Base-by-base conservation (phyloP, 2,888 invertebrate species). In the Apodemia duryi region DNA sequence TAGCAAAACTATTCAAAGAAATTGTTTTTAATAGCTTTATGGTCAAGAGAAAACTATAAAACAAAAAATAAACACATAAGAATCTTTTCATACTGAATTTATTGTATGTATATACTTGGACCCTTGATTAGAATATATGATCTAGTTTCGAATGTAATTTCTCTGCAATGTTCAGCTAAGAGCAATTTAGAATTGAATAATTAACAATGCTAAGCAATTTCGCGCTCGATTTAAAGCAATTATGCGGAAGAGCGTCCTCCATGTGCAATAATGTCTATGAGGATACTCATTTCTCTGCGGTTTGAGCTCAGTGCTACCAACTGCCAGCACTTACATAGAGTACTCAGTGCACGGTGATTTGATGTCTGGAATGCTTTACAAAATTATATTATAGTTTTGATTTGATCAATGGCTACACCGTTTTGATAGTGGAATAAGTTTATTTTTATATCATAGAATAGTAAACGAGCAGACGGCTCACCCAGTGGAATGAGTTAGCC, bases 191-290 rank as follows among this genome's bases (percentile, higher is more conserved):
- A 57, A 32, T 57, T 57, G 29, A 57, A 57, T 46, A 46, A 46
- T 57, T 57, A 57, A 57, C 54, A 57, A 57, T 57, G 54, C 29
- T 6, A 11, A 13, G 29, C 54, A 29, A 57, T 57, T 57, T 32
- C 11, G 54, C 29, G 54, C 54, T 57, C 54, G 54, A 57, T 57
- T 57, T 57, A 57, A 57, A 57, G 9, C 54, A 57, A 57, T 57
- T 57, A 57, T 49, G 32, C 11, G 29, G 29, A 57, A 29, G 57
- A 32, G 57, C 32, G 46, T 57, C 29, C 29, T 57, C 57, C 54
- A 29, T 54, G 54, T 54, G 54, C 54, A 54, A 28, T 54, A 54
- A 57, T 32, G 29, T 29, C 46, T 49, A 49, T n/a, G 46, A n/a
- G 11, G 46, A 49, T 49, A 49, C 46, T 49, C 57, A 57, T 57